These are phyloP conservation scores for Albula glossodonta DNA, from an alignment of 2,113 vertebrate genomes.

Conservation along the genomic window DNA sequence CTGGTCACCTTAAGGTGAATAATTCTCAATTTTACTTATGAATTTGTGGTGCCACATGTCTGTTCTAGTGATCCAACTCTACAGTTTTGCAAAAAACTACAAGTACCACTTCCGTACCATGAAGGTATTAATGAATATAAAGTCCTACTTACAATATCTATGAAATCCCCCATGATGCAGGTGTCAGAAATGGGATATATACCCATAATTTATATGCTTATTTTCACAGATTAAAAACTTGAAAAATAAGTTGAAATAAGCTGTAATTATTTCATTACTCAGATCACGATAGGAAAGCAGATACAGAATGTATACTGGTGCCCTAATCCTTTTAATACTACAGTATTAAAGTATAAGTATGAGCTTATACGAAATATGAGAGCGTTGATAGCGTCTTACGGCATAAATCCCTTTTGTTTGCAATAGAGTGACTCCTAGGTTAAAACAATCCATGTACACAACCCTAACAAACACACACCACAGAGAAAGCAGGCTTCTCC, in stretches of 20 bases:
- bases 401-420: slow-evolving; percentile 16
- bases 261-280: neutral
- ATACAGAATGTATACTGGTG: neutral
- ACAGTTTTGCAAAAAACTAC: neutral
- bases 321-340: neutral
- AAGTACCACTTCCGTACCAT: neutral
- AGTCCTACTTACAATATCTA: neutral
- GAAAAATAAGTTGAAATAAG: neutral
- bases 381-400: neutral
- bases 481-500: slow-evolving; percentile 65
- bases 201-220: neutral
- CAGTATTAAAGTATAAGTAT: neutral
- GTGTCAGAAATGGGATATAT: neutral
- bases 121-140: neutral
- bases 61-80: neutral
- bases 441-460: slow-evolving; percentile 73
- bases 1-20: neutral
- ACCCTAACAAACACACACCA: slow-evolving; percentile 67
- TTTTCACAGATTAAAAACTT: neutral
- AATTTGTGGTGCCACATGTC: neutral
- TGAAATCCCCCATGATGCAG: neutral
- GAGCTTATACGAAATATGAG: neutral
- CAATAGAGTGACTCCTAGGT: slow-evolving; percentile 53
- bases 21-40: neutral
- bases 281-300: neutral